Evolutionary conservation across 2,888 invertebrate genomes (phyloP), one percentile per base, ranked within the genome.

Genomic region (Volucella zonaria): DNA sequence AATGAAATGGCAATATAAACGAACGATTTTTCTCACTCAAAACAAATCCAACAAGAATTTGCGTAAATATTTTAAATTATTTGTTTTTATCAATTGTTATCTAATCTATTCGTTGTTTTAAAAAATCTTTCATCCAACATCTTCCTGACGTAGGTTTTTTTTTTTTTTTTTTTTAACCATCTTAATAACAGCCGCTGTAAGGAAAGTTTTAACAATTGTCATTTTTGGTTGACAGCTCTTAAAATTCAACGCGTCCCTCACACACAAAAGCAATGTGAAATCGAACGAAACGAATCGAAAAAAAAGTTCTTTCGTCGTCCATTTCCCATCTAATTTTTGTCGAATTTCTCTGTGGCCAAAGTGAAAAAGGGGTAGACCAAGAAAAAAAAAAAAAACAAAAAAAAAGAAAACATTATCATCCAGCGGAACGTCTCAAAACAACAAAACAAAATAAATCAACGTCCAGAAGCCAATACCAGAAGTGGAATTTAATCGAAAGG

Each of bases 371-470:
- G 64, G 52, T 67, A 83, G 75, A 68, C 75, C 47, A 31, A 31
- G 31, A 31, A 31, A 31, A 23, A 23, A 18, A 18, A 18, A 23
- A 23, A 3, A 31, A 31, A 31, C 3, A 23, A 23, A 18, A 18
- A 18, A 23, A 23, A 3, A 31, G 31, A 31, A 31, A 31, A 31
- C 31, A 31, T 6, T 31, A 31, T 62, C 66, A 31, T 62, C 66
- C 58, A 47, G 66, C 80, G 83, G 83, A 83, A 83, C 83, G 83
- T 83, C 70, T 75, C 80, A 83, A 80, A 76, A 83, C 71, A 80
- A 67, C 56, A 83, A 83, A 83, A 80, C 83, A 83, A 75, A 73
- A 82, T 71, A 82, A 82, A 71, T 43, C 31, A 23, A 45, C 67
- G 45, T 52, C 71, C 66, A 71, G 59, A 58, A 23, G 23, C 31